Evolutionary conservation across 2,797 vertebrate genomes (phyloP).

Genomic region (Labroides dimidiatus): DNA sequence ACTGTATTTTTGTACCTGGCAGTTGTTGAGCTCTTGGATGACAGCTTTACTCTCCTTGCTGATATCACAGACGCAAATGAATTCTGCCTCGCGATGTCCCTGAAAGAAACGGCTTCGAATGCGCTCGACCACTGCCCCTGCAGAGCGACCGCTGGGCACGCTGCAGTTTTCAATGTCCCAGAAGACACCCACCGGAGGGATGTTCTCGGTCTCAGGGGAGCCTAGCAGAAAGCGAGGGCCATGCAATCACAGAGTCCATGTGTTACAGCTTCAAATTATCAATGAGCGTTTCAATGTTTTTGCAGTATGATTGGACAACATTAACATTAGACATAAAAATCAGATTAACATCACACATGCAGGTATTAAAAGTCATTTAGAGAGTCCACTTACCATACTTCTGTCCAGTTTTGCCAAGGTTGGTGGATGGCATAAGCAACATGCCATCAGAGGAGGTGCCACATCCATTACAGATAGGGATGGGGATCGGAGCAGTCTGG

Average conservation of each 20-base stretch:
- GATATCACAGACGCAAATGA: slow-evolving; percentile 99
- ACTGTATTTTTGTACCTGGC: slow-evolving; percentile 86
- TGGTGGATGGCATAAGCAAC: slow-evolving; percentile 82
- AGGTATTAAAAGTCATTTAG: background rate
- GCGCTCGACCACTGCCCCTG: slow-evolving; percentile 92
- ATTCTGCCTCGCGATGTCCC: slow-evolving; percentile 97
- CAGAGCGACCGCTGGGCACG: slow-evolving; percentile 94
- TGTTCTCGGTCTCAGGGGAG: slow-evolving; percentile 91
- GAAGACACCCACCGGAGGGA: slow-evolving; percentile 97
- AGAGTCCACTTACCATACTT: slow-evolving; percentile 84
- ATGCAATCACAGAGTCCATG: background rate
- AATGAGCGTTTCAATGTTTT: fast-evolving
- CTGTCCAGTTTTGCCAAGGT: slow-evolving; percentile 85
- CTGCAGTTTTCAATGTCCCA: slow-evolving; percentile 99
- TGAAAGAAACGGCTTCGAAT: slow-evolving; percentile 95
- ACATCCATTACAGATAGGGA: slow-evolving; percentile 95
- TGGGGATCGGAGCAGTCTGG: slow-evolving; percentile 83
- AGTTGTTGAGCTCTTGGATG: slow-evolving; percentile 99
- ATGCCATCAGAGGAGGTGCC: slow-evolving; percentile 86
- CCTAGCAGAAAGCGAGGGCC: slow-evolving; percentile 73
- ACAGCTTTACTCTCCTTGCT: slow-evolving; percentile 98
- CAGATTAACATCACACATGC: background rate
- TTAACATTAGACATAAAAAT: too few species aligned
- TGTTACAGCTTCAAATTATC: background rate
- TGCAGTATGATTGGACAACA: background rate